These are phyloP conservation scores for Plagodis dolabraria DNA, from an alignment of 2,888 invertebrate species.

Conservation along the genomic window DNA sequence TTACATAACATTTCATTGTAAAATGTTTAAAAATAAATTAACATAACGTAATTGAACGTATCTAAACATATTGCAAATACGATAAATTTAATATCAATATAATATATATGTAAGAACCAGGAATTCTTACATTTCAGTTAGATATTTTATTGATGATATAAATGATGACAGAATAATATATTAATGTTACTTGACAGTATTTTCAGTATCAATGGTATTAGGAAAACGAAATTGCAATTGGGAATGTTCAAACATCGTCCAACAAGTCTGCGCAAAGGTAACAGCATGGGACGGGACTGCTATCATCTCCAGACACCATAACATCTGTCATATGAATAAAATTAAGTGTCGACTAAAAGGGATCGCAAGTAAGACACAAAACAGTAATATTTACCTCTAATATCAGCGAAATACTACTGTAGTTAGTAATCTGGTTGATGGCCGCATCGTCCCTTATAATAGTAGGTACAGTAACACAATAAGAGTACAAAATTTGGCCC, in stretches of 20 bases:
- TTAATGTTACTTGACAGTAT: background rate
- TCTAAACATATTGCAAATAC: no score
- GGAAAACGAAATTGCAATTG: slow-evolving; percentile 47
- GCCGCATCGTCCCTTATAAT: no score
- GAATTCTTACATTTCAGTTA: no score
- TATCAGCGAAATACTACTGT: background rate
- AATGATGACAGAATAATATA: no score
- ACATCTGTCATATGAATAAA: slow-evolving; percentile 60
- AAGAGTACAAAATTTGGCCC: no score
- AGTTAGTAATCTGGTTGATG: background rate
- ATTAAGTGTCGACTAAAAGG: slow-evolving; percentile 49
- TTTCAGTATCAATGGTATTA: background rate
- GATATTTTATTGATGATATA: no score
- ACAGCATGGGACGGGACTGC: slow-evolving; percentile 37
- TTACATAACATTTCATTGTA: no score
- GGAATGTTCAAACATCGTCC: slow-evolving; percentile 60
- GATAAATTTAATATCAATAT: no score
- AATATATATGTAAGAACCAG: no score
- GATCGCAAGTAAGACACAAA: slow-evolving; percentile 34
- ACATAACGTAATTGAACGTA: no score
- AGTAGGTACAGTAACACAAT: no score
- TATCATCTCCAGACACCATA: slow-evolving; percentile 53
- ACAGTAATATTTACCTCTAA: background rate
- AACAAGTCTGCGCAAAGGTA: slow-evolving; percentile 62
- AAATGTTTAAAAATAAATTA: no score